Conservation (phyloP, 2,797 vertebrate species). For the Huso huso region DNA sequence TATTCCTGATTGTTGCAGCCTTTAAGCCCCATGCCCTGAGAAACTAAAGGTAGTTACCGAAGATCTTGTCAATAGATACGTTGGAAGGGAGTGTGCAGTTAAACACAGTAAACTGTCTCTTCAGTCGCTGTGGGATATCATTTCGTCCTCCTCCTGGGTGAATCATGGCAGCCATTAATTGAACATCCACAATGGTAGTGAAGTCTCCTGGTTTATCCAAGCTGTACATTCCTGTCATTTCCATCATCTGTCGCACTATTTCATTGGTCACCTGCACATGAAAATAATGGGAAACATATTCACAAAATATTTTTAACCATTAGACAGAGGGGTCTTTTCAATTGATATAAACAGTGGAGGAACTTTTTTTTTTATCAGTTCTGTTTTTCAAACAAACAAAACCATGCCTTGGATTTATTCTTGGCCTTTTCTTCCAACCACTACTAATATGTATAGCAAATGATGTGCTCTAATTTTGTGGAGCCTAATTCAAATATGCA, state of each 20-base stretch:
- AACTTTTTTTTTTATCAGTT: too few species aligned
- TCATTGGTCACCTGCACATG: constrained; percentile 55
- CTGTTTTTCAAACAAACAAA: too few species aligned
- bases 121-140: constrained; percentile 62
- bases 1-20: too few species aligned
- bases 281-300: too few species aligned
- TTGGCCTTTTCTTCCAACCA: too few species aligned
- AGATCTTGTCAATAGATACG: constrained; percentile 61
- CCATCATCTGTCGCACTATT: constrained; percentile 67
- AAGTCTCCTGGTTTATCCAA: constrained; percentile 66
- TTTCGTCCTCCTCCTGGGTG: constrained; percentile 63
- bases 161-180: constrained; percentile 62
- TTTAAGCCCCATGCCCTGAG: background rate
- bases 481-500: background rate
- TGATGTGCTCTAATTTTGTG: background rate
- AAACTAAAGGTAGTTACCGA: constrained; percentile 42
- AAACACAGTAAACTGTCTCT: constrained; percentile 59
- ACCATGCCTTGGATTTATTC: too few species aligned
- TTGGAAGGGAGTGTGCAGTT: constrained; percentile 61
- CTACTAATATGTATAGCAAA: too few species aligned
- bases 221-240: constrained; percentile 65
- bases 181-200: constrained; percentile 55
- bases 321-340: too few species aligned
- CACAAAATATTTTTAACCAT: too few species aligned
- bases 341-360: too few species aligned